Evolutionary conservation across 2,888 invertebrate species (phyloP).

Genomic region (Bombyx huttoni): DNA sequence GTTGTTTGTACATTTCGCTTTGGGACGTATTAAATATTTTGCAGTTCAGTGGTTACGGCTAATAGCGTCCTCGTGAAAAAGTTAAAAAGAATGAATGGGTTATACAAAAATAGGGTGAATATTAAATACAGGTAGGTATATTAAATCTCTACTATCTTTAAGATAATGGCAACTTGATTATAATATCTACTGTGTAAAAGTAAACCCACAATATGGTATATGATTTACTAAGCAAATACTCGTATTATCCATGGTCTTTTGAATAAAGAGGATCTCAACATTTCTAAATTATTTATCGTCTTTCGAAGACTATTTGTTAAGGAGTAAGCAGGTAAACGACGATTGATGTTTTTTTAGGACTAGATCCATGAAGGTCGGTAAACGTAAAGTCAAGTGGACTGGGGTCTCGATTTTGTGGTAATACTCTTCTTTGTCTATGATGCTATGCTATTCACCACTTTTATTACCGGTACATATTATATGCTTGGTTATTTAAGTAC

Average conservation of each 20-base stretch:
- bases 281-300: constrained; percentile 1
- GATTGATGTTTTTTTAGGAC: constrained; percentile 36
- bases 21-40: no score
- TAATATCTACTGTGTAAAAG: no score
- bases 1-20: no score
- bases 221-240: background rate
- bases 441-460: background rate
- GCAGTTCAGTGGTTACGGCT: no score
- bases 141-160: no score
- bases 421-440: constrained; percentile 3
- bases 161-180: no score
- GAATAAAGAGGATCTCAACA: background rate
- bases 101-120: no score
- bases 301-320: background rate
- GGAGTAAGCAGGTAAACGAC: constrained; percentile 15
- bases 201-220: background rate
- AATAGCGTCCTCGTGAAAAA: no score
- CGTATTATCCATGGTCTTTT: background rate
- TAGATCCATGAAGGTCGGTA: constrained; percentile 28
- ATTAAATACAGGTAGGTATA: no score
- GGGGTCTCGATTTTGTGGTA: constrained; percentile 7
- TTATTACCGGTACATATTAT: background rate
- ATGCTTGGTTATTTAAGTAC: no score
- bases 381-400: constrained; percentile 20
- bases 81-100: no score